A percentile compares a stretch with the other conserved stretches of the same genome.
Conservation (phyloP, 2,113 vertebrate species). For the Pterocles gutturalis region DNA sequence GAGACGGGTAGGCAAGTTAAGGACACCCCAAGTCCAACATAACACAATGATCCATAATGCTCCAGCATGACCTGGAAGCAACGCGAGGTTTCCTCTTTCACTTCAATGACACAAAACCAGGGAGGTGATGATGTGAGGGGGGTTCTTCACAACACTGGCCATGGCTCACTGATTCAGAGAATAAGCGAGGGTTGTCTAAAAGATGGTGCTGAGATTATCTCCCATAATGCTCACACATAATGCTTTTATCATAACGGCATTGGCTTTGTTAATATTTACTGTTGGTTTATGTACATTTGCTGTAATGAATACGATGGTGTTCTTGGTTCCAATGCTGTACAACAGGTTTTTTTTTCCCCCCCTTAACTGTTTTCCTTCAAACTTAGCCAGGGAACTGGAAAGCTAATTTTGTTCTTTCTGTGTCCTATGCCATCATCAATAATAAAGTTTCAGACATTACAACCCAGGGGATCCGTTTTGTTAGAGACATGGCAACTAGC, state of each 20-base stretch:
- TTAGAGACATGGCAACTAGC: neutral
- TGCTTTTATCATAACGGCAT: neutral
- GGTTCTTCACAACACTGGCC: neutral
- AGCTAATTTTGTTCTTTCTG: neutral
- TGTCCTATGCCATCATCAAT: neutral
- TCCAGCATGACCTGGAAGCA: neutral
- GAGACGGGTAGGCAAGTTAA: neutral
- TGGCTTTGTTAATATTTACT: neutral
- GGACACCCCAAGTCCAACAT: neutral
- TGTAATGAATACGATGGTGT: neutral
- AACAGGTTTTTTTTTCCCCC: neutral
- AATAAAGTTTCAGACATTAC: neutral
- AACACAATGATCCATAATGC: neutral
- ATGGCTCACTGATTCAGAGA: neutral
- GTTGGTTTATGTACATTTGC: neutral
- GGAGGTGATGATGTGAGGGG: neutral
- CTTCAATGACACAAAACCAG: neutral
- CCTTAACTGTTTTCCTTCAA: neutral
- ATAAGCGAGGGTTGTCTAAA: neutral
- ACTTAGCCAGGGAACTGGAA: neutral
- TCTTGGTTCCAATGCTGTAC: neutral
- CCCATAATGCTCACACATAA: neutral
- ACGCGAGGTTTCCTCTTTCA: neutral
- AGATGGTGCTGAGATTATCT: neutral
- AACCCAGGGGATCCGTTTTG: neutral